Conservation (phyloP, 2,113 vertebrate species). For the Ramphastos sulfuratus region DNA sequence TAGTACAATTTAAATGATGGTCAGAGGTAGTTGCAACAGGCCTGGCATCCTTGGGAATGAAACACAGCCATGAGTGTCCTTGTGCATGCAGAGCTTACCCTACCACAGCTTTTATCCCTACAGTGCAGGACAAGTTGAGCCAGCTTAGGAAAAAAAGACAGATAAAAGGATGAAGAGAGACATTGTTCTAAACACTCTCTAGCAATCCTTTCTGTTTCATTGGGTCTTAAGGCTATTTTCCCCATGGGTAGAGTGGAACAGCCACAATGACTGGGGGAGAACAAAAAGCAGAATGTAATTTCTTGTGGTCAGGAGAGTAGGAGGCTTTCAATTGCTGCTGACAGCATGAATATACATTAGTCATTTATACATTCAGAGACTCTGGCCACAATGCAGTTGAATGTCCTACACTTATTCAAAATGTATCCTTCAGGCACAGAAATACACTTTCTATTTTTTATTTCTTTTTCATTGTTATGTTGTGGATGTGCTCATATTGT, state of each 20-base stretch:
- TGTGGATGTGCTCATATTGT: not conserved
- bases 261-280: not conserved
- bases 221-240: not conserved
- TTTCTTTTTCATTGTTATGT: not conserved
- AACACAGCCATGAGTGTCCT: not conserved
- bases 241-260: not conserved
- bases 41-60: not conserved
- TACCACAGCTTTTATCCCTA: not conserved
- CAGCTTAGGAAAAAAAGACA: not conserved
- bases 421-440: conserved; percentile 8
- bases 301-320: conserved; percentile 9
- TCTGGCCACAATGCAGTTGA: not conserved
- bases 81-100: not conserved
- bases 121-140: not conserved
- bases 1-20: not conserved
- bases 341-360: conserved; percentile 35
- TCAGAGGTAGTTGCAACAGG: not conserved
- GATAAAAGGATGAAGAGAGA: not conserved
- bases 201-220: not conserved
- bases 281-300: conserved; percentile 26
- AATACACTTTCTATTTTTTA: not conserved
- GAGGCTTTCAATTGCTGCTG: conserved; percentile 25
- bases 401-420: not conserved
- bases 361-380: not conserved
- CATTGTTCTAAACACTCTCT: not conserved